These are phyloP conservation scores for Scolopax rusticola DNA, from an alignment of 2,797 vertebrate genomes.

Conservation along the genomic window DNA sequence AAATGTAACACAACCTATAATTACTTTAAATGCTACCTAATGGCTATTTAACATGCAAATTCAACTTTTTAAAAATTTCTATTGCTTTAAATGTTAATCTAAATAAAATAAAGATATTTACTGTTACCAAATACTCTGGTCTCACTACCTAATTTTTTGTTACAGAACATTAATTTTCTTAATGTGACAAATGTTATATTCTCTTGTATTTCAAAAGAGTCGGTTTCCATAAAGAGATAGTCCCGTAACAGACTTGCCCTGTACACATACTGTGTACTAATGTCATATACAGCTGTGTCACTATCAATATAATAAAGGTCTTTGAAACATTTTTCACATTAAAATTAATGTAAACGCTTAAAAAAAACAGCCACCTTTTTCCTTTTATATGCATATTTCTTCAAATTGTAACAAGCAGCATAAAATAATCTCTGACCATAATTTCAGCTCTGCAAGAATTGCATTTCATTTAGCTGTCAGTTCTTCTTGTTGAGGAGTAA, in stretches of 20 bases:
- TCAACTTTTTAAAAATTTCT: neutral
- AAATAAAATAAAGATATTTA: neutral
- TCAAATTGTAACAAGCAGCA: neutral
- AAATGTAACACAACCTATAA: neutral
- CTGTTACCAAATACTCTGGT: neutral
- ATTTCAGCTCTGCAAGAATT: neutral
- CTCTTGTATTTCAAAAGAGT: neutral
- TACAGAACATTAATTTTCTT: slow-evolving; percentile 2
- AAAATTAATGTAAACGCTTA: neutral
- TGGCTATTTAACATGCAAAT: neutral
- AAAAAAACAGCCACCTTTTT: neutral
- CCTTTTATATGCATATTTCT: neutral
- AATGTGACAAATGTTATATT: neutral
- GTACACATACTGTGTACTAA: neutral
- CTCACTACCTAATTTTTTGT: neutral
- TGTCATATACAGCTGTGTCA: neutral
- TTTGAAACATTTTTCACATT: neutral
- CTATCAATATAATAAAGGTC: neutral
- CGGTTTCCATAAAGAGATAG: neutral
- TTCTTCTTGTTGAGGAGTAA: neutral
- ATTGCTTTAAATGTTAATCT: neutral
- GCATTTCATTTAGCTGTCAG: neutral
- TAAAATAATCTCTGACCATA: neutral
- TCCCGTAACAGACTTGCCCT: neutral
- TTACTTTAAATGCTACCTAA: neutral